phyloP scores from a whole-genome alignment of 2,797 vertebrate genomes.

The Lacerta agilis region DNA sequence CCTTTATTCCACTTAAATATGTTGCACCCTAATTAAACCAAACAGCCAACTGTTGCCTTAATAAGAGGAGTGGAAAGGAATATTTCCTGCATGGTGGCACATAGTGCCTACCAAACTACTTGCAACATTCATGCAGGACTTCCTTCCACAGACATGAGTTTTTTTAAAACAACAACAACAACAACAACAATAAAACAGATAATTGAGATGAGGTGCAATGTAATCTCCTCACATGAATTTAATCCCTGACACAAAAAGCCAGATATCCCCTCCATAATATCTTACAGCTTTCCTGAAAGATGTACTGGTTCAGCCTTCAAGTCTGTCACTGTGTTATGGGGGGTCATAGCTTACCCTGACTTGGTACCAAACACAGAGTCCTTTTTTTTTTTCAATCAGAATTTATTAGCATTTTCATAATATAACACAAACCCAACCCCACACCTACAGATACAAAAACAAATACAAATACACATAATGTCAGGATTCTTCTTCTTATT shows the following conservation, averaged over 20 bases:
- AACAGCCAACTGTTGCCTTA: background rate
- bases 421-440: no score
- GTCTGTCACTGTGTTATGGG: background rate
- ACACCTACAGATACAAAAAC: no score
- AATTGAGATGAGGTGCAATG: background rate
- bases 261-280: background rate
- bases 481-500: no score
- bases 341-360: no score
- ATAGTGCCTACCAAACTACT: background rate
- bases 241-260: background rate
- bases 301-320: background rate
- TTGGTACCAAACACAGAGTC: no score
- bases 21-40: slow-evolving; percentile 36
- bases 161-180: no score
- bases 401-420: no score
- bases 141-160: background rate
- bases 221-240: background rate
- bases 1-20: slow-evolving; percentile 31
- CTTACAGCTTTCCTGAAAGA: background rate
- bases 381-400: no score
- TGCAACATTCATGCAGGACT: background rate
- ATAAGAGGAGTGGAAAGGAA: background rate
- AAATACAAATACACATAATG: no score
- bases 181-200: background rate
- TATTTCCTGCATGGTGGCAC: background rate